phyloP scores from a whole-genome alignment of 1,140 invertebrate genomes.

The Centruroides sculpturatus region DNA sequence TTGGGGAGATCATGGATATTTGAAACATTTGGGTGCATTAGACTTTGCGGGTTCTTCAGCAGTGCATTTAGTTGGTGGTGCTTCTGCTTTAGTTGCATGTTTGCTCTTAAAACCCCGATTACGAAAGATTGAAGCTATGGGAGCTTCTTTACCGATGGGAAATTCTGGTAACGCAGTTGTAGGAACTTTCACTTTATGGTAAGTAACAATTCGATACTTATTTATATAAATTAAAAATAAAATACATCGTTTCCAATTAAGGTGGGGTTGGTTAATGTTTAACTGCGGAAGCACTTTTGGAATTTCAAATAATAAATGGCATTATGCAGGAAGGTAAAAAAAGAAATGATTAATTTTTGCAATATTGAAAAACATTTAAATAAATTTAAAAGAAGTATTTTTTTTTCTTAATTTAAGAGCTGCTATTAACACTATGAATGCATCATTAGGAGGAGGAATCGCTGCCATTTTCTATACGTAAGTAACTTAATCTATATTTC shows the following conservation, averaged over 20 bases:
- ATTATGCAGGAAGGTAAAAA: constrained; percentile 51
- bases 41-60: constrained; percentile 83
- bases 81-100: constrained; percentile 64
- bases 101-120: constrained; percentile 73
- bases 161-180: constrained; percentile 79
- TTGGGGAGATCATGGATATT: constrained; percentile 71
- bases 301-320: constrained; percentile 58
- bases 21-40: constrained; percentile 60
- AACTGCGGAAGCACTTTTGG: constrained; percentile 59
- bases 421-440: constrained; percentile 74
- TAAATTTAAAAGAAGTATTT: neutral
- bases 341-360: neutral
- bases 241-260: constrained; percentile 1
- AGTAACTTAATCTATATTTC: neutral
- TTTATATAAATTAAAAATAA: neutral
- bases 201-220: constrained; percentile 3
- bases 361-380: neutral
- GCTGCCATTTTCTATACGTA: constrained; percentile 49
- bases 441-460: constrained; percentile 70
- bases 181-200: constrained; percentile 82
- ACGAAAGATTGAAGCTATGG: constrained; percentile 62
- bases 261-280: constrained; percentile 81
- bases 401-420: constrained; percentile 33
- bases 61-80: constrained; percentile 72
- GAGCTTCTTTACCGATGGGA: constrained; percentile 57